Base-by-base conservation (phyloP, 2,797 vertebrate species). In the Menidia menidia region DNA sequence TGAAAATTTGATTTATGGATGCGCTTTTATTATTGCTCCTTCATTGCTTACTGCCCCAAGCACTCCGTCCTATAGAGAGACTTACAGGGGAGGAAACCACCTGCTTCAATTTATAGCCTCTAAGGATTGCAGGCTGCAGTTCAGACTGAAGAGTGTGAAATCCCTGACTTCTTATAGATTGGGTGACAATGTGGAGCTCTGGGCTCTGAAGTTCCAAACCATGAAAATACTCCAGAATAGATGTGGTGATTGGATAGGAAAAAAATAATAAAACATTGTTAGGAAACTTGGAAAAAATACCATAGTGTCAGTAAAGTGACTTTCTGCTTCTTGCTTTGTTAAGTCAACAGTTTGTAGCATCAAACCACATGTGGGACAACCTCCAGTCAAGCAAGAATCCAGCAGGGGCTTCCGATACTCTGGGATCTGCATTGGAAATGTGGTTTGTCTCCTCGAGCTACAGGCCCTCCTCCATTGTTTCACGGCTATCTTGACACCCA, bases 401-500 rank as follows among this genome's bases (percentile, higher is more conserved):
- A 63, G 73, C 71, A 67, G 54, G 64, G 70, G 75, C 83, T 85
- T 84, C 74, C 58, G 60, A 80, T 66, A 62, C 74, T 83, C 72
- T 72, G 82, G 71, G 80, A 90, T 91, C 88, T 86, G 85, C 87
- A 87, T 81, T 88, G 82, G 77, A 93, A 88, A 91, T 87, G 78
- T 78, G 72, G 75, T 75, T 82, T 43, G 74, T 88, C 88, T 88
- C 89, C 89, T 79, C 56, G 68, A 76, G 88, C 88, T 89, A 81
- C 76, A 71, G 81, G 85, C 87, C 74, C 78, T 88, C 80, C 81
- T 86, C 77, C 85, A 88, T 93, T 92, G 93, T 94, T 93, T 92
- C 89, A 90, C 71, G 83, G 87, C 89, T 92, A 92, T 93, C 90
- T 92, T 85, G 80, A 91, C 92, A 88, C 90, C 91, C 92, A 92